These are phyloP conservation scores for Bradysia coprophila DNA, from an alignment of 1,140 invertebrate genomes.

Conservation along the genomic window DNA sequence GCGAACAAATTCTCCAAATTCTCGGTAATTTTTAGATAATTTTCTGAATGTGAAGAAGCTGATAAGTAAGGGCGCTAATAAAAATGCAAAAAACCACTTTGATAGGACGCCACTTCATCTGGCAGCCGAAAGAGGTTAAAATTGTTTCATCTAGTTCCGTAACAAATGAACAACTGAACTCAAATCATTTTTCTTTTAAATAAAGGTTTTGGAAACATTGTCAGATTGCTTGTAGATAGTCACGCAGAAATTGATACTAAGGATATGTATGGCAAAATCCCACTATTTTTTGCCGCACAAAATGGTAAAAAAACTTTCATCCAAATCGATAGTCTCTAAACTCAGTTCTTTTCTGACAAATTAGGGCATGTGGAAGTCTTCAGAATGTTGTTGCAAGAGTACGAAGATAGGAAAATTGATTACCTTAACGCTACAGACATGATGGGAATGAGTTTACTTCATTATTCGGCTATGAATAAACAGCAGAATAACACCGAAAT, in stretches of 20 bases:
- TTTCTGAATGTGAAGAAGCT: conserved; percentile 6
- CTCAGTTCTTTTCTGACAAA: not conserved
- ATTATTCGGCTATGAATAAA: not conserved
- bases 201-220: conserved; percentile 6
- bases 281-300: conserved; percentile 1
- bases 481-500: not conserved
- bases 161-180: not conserved
- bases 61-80: conserved; percentile 6
- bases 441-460: not conserved
- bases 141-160: conserved; percentile 3
- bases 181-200: not conserved
- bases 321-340: not conserved
- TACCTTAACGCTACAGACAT: not conserved
- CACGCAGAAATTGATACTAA: conserved; percentile 24
- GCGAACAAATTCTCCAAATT: not conserved
- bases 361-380: not conserved
- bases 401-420: not conserved
- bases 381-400: not conserved
- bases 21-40: not conserved
- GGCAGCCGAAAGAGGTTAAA: conserved; percentile 23
- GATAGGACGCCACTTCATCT: conserved; percentile 23
- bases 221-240: conserved; percentile 24
- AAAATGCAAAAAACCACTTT: conserved; percentile 5
- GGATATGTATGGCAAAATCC: conserved; percentile 29
- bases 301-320: conserved; percentile 1